Base-by-base conservation (phyloP, 1,140 invertebrate genomes). In the Melanaphis sacchari region DNA sequence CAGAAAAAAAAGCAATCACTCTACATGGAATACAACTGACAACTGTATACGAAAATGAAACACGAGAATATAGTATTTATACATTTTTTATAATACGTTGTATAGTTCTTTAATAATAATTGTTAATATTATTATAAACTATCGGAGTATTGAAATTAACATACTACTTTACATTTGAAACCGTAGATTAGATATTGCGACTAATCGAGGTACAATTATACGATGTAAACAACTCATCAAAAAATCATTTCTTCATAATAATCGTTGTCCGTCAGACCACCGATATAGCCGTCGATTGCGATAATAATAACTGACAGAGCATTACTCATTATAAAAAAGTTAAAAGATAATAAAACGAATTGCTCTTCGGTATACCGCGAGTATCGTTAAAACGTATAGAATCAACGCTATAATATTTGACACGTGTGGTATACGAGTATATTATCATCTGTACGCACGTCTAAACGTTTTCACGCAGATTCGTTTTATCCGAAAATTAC, bases 401-500 rank as follows among this genome's bases (percentile, higher is more conserved):
- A 66, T 66, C 31, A 0, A 66, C 31, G 59, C 31, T 31, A 31
- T 59, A 31, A 59, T 26, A 59, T 15, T n/a, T 66, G 11, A 66
- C 26, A 31, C 54, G 59, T n/a, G 3, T n/a, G n/a, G n/a, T n/a
- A n/a, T n/a, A n/a, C n/a, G n/a, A n/a, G n/a, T n/a, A n/a, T n/a
- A n/a, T n/a, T 15, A 66, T 66, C 59, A 59, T 15, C 15, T 66
- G 31, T n/a, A 66, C 59, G 59, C 31, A 76, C 59, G 59, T 76
- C 26, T 76, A 76, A 76, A 76, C 31, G 59, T n/a, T 36, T 36
- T 76, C 15, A n/a, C 31, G 59, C 15, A n/a, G 31, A n/a, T 76
- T n/a, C 59, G n/a, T 76, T 76, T 76, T 76, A 15, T 76, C n/a
- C 59, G 59, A 76, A 76, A 76, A 76, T 76, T n/a, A 76, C 59